Evolutionary conservation across 2,797 vertebrate species (phyloP).

Genomic region (Corythornis leucogaster): DNA sequence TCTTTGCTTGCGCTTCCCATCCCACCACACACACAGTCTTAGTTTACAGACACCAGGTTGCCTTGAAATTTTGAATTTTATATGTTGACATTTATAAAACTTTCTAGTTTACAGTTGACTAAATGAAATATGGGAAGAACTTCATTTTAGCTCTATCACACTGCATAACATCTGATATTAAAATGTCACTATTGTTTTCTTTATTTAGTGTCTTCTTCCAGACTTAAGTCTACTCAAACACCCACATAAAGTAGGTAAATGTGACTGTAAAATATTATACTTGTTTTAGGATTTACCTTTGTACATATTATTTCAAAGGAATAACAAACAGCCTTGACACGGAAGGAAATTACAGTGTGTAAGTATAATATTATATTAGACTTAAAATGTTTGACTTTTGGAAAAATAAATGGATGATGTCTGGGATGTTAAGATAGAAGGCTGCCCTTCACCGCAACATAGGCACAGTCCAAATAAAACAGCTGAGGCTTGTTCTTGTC

Average conservation of each 20-base stretch:
- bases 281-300: background rate
- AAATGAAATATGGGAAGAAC: background rate
- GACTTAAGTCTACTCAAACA: background rate
- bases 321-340: background rate
- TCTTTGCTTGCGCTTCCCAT: background rate
- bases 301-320: background rate
- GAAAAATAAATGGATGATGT: background rate
- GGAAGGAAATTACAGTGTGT: background rate
- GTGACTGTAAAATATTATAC: background rate
- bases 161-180: conserved; percentile 37
- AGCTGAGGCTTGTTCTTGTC: background rate
- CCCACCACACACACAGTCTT: rapidly evolving
- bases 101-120: background rate
- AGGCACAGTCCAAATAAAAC: background rate
- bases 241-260: conserved; percentile 11
- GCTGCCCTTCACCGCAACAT: background rate
- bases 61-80: conserved; percentile 15
- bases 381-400: background rate
- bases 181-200: conserved; percentile 23
- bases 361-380: background rate
- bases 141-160: conserved; percentile 14
- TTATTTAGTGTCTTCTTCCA: conserved; percentile 41
- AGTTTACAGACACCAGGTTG: background rate
- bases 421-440: background rate
- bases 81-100: conserved; percentile 9